Percentiles rank a stretch among this genome's conserved stretches.
These are phyloP conservation scores for Eulemur albifrons DNA, from an alignment of 2,797 vertebrate species.

Conservation along the genomic window DNA sequence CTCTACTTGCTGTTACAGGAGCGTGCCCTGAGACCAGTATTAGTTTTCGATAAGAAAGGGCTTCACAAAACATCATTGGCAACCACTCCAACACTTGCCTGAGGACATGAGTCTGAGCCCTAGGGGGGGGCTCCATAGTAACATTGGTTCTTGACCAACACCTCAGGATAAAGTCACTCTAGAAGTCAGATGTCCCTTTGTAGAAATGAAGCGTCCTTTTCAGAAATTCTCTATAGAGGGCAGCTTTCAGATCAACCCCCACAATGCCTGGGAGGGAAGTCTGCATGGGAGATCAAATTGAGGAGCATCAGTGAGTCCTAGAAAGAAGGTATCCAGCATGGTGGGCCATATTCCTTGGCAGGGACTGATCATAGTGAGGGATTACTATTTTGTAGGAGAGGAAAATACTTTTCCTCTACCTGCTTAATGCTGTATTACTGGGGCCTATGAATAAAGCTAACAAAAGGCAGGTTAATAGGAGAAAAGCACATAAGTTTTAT, in stretches of 20 bases:
- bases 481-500: background rate
- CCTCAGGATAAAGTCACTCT: background rate
- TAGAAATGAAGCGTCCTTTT: background rate
- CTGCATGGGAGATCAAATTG: background rate
- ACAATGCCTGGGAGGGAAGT: background rate
- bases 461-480: background rate
- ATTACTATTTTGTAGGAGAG: background rate
- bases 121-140: fast-evolving
- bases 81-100: background rate
- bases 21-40: background rate
- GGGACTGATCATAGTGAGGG: background rate
- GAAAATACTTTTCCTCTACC: background rate
- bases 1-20: background rate
- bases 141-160: background rate
- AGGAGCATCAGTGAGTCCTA: background rate
- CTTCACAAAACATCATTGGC: background rate
- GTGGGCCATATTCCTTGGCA: background rate
- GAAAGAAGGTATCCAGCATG: background rate
- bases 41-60: background rate
- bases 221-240: background rate
- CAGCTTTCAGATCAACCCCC: background rate
- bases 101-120: background rate
- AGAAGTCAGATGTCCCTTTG: background rate
- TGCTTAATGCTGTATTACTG: background rate
- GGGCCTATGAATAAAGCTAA: background rate